Evolutionary conservation across 2,888 invertebrate genomes (phyloP).

Genomic region (Polydrusus cervinus): DNA sequence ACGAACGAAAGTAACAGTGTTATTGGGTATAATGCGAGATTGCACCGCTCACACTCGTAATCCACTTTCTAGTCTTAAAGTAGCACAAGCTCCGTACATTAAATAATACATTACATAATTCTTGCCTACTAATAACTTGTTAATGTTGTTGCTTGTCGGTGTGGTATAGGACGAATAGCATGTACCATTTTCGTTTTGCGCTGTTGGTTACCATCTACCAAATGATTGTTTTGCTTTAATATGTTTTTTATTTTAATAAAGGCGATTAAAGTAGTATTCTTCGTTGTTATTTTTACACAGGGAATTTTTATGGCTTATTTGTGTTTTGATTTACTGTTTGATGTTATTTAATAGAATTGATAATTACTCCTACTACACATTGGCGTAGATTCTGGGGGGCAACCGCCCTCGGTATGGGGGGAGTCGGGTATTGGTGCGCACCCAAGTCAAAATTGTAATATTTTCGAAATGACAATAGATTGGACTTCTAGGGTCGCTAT

Average conservation of each 20-base stretch:
- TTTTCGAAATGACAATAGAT: too few relatives aligned
- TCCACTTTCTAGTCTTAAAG: constrained; percentile 57
- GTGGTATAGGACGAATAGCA: constrained; percentile 4
- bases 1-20: constrained; percentile 46
- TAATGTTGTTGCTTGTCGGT: constrained; percentile 4
- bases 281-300: background rate
- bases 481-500: too few relatives aligned
- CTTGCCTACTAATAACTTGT: constrained; percentile 14
- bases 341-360: too few relatives aligned
- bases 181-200: constrained; percentile 10
- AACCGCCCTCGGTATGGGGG: too few relatives aligned
- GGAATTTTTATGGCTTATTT: constrained; percentile 3
- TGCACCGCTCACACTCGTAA: constrained; percentile 23
- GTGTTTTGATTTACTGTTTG: background rate
- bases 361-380: too few relatives aligned
- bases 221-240: constrained; percentile 21
- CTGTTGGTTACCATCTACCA: constrained; percentile 19
- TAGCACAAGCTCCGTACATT: constrained; percentile 57
- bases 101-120: constrained; percentile 55
- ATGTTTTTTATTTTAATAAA: constrained; percentile 20
- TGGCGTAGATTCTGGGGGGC: too few relatives aligned
- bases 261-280: constrained; percentile 14
- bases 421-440: too few relatives aligned
- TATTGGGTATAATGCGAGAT: constrained; percentile 28
- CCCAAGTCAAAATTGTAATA: too few relatives aligned